phyloP scores from a whole-genome alignment of 2,888 invertebrate species.

The Argyresthia albistria region DNA sequence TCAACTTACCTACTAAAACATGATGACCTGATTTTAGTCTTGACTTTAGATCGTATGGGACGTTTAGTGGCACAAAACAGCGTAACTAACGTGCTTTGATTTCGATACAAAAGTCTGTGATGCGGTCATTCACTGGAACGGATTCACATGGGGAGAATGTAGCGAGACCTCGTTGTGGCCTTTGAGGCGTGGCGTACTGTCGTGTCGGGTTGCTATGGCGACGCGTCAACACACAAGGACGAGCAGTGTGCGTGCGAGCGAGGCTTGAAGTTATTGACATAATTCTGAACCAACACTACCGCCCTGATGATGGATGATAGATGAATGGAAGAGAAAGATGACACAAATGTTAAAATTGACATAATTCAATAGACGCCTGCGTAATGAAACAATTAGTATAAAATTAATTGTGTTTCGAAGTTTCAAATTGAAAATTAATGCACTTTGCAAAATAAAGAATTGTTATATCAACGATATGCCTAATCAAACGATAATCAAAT shows the following conservation, averaged over 20 bases:
- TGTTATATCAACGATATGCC: too few relatives aligned
- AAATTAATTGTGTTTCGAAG: too few relatives aligned
- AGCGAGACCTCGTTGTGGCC: constrained; percentile 42
- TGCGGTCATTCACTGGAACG: not conserved
- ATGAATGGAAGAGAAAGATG: not conserved
- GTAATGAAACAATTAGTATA: not conserved
- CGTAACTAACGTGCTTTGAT: too few relatives aligned
- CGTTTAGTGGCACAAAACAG: too few relatives aligned
- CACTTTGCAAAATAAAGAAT: too few relatives aligned
- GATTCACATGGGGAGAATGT: constrained; percentile 3
- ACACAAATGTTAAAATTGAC: constrained; percentile 2
- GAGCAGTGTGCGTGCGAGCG: constrained; percentile 11
- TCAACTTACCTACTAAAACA: too few relatives aligned
- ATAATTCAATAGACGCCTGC: constrained; percentile 2
- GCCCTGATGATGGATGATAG: not conserved
- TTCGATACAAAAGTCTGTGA: too few relatives aligned
- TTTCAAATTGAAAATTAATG: too few relatives aligned
- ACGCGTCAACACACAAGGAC: constrained; percentile 49
- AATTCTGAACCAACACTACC: constrained; percentile 26
- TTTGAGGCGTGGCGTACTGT: constrained; percentile 31
- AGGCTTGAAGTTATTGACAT: constrained; percentile 41
- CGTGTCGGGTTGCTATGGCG: constrained; percentile 36
- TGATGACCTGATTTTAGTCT: too few relatives aligned
- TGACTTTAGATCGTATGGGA: too few relatives aligned
- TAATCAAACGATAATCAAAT: too few relatives aligned